phyloP scores from a whole-genome alignment of 2,113 vertebrate species.

The Cervus canadensis region DNA sequence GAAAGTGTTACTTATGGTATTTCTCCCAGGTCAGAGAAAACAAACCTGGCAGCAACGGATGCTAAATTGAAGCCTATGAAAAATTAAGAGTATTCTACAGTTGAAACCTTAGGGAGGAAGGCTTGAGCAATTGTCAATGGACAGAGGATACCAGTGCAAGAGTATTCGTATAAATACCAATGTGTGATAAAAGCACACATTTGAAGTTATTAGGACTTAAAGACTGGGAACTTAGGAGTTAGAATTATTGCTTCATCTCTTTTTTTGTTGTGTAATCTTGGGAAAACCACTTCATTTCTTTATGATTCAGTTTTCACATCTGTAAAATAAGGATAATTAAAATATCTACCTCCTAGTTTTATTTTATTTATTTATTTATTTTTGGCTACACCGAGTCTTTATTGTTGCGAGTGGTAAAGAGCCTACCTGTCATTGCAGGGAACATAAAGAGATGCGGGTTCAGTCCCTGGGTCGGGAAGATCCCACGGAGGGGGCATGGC shows the following conservation, averaged over 20 bases:
- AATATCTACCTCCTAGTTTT: background rate
- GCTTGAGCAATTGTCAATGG: background rate
- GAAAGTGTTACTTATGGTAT: slow-evolving; percentile 7
- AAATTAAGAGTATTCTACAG: slow-evolving; percentile 53
- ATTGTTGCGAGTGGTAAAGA: background rate
- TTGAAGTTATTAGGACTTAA: background rate
- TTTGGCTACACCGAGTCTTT: background rate
- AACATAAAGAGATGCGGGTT: background rate
- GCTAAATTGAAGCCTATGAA: slow-evolving; percentile 59
- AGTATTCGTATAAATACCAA: background rate
- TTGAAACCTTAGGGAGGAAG: slow-evolving; percentile 57
- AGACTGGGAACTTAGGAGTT: background rate
- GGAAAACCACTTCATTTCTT: background rate
- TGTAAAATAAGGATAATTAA: background rate
- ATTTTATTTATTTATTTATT: background rate
- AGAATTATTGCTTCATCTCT: background rate
- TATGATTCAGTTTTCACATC: background rate
- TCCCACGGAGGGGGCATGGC: background rate
- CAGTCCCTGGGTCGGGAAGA: background rate
- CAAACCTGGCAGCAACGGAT: slow-evolving; percentile 56
- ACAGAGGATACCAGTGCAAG: background rate
- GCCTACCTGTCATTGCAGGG: background rate
- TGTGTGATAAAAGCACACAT: background rate
- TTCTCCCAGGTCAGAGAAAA: slow-evolving; percentile 62
- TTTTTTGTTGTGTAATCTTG: background rate